Evolutionary conservation across 2,797 vertebrate species (phyloP).

Genomic region (Chaetophractus vellerosus): DNA sequence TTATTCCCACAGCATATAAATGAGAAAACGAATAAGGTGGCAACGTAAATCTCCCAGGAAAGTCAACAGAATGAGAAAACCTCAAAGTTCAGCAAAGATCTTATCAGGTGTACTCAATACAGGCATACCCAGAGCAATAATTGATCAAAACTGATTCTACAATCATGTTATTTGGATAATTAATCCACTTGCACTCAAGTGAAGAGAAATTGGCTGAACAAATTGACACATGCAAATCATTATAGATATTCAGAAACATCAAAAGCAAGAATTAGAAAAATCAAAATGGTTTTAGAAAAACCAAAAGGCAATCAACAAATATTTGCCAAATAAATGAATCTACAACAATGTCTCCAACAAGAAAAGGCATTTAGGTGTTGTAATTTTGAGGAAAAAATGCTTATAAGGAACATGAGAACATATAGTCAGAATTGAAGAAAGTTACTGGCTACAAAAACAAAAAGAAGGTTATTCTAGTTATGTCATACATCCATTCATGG

Average conservation of each 20-base stretch:
- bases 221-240: neutral
- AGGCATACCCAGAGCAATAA: neutral
- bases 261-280: slow-evolving; percentile 19
- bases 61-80: neutral
- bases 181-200: neutral
- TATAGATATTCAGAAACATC: neutral
- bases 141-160: neutral
- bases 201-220: neutral
- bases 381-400: neutral
- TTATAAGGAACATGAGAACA: neutral
- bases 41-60: neutral
- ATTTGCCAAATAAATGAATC: neutral
- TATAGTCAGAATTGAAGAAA: neutral
- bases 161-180: slow-evolving; percentile 29
- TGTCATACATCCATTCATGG: neutral
- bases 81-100: slow-evolving; percentile 23
- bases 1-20: neutral
- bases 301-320: neutral
- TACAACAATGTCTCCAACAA: neutral
- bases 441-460: neutral
- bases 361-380: neutral
- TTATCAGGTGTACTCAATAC: neutral
- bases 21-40: neutral
- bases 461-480: neutral
- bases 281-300: slow-evolving; percentile 39